Evolutionary conservation across 1,140 invertebrate species (phyloP).

Genomic region (Dendrolimus kikuchii): DNA sequence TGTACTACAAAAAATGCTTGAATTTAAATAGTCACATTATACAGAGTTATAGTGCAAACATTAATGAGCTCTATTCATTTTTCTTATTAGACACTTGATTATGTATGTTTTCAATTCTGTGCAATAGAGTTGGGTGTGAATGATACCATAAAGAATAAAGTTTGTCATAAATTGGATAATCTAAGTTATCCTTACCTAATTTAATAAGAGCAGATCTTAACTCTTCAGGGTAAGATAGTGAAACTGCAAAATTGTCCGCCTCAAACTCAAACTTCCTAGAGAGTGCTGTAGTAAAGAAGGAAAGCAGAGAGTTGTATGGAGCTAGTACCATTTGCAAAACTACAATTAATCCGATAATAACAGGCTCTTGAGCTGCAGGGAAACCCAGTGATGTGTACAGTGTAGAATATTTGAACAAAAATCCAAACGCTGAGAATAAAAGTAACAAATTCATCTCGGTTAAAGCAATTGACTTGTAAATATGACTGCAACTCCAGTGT

Average conservation of each 20-base stretch:
- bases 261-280: slow-evolving; percentile 93
- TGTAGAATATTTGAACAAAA: slow-evolving; percentile 84
- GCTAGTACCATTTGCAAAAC: slow-evolving; percentile 94
- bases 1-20: slow-evolving; percentile 38
- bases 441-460: slow-evolving; percentile 83
- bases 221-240: slow-evolving; percentile 80
- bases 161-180: slow-evolving; percentile 93
- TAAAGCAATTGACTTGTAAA: slow-evolving; percentile 89
- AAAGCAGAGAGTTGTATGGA: slow-evolving; percentile 92
- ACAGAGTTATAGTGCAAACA: slow-evolving; percentile 1
- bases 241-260: slow-evolving; percentile 95
- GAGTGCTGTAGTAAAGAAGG: slow-evolving; percentile 78
- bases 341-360: slow-evolving; percentile 93
- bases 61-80: slow-evolving; percentile 15
- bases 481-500: slow-evolving; percentile 97
- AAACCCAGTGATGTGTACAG: slow-evolving; percentile 94
- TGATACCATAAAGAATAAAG: slow-evolving; percentile 95
- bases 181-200: slow-evolving; percentile 94
- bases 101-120: slow-evolving; percentile 87
- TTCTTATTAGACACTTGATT: slow-evolving; percentile 57
- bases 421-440: slow-evolving; percentile 90
- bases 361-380: slow-evolving; percentile 80
- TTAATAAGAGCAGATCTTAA: slow-evolving; percentile 90
- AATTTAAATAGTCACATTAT: slow-evolving; percentile 11
- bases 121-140: slow-evolving; percentile 96